Evolutionary conservation across 1,140 invertebrate genomes (phyloP), one percentile per base, ranked within the genome.

Genomic region (Saccostrea glomerata): DNA sequence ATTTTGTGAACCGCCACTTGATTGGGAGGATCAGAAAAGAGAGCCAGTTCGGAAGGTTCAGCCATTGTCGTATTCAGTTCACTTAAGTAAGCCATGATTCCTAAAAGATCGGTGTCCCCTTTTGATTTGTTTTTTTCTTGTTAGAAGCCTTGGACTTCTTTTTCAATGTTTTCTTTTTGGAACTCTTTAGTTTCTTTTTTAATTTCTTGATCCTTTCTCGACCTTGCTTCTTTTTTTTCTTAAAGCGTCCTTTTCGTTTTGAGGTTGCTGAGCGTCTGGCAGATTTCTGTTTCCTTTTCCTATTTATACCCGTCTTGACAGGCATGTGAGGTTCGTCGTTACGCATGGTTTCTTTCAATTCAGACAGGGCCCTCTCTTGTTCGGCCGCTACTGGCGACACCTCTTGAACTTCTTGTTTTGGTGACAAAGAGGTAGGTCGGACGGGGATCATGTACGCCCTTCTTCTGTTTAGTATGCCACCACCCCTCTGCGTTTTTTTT

Each of bases 1-100:
- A 87, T 86, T 58, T 90, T 86, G 23, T 63, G n/a, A 7, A 90
- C 86, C 40, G 73, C 84, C 11, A 82, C 58, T 70, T 88, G 88
- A 85, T 87, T 88, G 9, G 83, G 66, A 1, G 87, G 86, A 56
- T 56, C 82, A 40, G 58, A 60, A 88, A 84, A 73, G 63, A 86
- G n/a, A 66, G 84, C 36, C 54, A 88, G 84, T 84, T 90, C 70
- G 58, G 84, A 77, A 84, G 77, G 70, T 84, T 85, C 40, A 86
- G 82, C 82, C 70, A 88, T 70, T 77, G 55, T 84, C 63, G 86
- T 54, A 82, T 86, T 82, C 86, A 84, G 54, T 84, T 86, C 30
- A 63, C 87, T 54, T 85, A 88, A 58, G 88, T 77, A 90, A 54
- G 86, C 77, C 84, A 90, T 86, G 58, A 56, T 89, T 73, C 25